Evolutionary conservation across 2,888 invertebrate species (phyloP).

Genomic region (Philereme vetulata): DNA sequence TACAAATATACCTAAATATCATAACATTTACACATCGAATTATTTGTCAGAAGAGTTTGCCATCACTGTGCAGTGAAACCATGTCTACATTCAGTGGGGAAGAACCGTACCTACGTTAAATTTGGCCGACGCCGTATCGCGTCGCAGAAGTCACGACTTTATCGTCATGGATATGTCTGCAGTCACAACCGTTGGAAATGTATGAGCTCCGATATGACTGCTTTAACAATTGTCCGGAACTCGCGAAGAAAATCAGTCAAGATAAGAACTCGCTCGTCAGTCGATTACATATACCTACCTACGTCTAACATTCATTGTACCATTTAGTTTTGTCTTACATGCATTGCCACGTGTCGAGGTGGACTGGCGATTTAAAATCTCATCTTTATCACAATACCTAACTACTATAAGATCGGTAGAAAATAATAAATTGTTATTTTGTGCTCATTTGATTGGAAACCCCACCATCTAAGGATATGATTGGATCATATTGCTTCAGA

Average conservation of each 20-base stretch:
- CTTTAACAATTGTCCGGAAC: conserved; percentile 52
- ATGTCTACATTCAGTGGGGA: conserved; percentile 32
- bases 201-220: conserved; percentile 60
- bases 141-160: conserved; percentile 9
- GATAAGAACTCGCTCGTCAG: conserved; percentile 61
- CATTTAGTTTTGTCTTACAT: conserved; percentile 68
- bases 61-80: conserved; percentile 59
- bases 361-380: conserved; percentile 76
- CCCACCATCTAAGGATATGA: conserved; percentile 46
- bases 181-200: conserved; percentile 76
- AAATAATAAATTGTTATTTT: conserved; percentile 75
- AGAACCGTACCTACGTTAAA: conserved; percentile 29
- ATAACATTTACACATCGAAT: conserved; percentile 66
- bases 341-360: conserved; percentile 61
- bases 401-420: conserved; percentile 79
- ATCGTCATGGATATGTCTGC: conserved; percentile 72
- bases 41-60: conserved; percentile 76
- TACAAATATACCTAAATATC: conserved; percentile 62
- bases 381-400: conserved; percentile 82
- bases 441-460: conserved; percentile 66
- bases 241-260: conserved; percentile 63
- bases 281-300: conserved; percentile 61
- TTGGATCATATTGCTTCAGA: conserved; percentile 34
- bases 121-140: conserved; percentile 21
- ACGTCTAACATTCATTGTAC: conserved; percentile 79